Conservation (phyloP, 2,113 vertebrate genomes). For the Prolemur simus region DNA sequence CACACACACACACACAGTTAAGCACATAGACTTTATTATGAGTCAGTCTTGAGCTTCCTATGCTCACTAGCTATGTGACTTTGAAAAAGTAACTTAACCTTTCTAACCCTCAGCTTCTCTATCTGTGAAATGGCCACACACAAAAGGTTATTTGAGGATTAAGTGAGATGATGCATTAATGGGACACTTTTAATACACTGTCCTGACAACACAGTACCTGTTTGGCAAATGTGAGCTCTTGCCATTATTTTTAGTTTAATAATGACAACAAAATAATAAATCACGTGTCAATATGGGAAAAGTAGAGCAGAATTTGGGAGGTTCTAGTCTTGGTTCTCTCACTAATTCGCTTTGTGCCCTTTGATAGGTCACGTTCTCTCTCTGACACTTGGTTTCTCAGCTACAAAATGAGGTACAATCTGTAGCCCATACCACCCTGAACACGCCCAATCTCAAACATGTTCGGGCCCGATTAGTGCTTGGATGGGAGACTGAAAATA, state of each 20-base stretch:
- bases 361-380: background rate
- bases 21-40: background rate
- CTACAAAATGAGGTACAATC: background rate
- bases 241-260: background rate
- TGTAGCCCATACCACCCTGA: no score
- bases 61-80: background rate
- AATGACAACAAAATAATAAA: background rate
- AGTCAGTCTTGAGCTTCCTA: background rate
- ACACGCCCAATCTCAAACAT: no score
- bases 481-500: background rate
- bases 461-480: no score
- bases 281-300: background rate
- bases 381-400: slow-evolving; percentile 1
- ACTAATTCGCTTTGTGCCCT: background rate
- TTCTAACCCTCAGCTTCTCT: slow-evolving; percentile 12
- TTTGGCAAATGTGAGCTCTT: slow-evolving; percentile 22
- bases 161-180: background rate
- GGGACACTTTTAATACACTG: background rate
- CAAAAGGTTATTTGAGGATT: background rate
- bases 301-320: background rate
- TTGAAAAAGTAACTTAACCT: background rate
- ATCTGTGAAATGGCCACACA: background rate
- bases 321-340: background rate
- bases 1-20: background rate
- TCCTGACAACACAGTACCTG: background rate